phyloP scores from a whole-genome alignment of 2,888 invertebrate genomes.

The Standfussiana lucernea region DNA sequence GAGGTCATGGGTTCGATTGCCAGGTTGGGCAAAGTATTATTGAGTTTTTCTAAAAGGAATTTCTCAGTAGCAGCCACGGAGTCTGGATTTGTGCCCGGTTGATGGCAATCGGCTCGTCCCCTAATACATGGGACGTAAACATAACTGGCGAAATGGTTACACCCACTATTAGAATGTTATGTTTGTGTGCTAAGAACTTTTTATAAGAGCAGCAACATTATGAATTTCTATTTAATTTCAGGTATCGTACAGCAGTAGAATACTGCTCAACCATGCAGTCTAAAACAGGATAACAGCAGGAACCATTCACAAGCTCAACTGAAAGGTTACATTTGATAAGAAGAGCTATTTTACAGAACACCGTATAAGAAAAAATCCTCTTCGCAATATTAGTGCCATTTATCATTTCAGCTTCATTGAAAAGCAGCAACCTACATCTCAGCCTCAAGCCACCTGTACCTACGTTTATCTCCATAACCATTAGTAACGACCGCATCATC shows the following conservation, averaged over 20 bases:
- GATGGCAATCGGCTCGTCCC: not conserved
- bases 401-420: conserved; percentile 41
- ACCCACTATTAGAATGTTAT: no score
- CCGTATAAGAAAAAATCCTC: not conserved
- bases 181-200: not conserved
- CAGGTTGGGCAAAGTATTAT: not conserved
- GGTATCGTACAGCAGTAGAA: not conserved
- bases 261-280: not conserved
- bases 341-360: not conserved
- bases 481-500: conserved; percentile 49
- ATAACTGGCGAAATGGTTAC: not conserved
- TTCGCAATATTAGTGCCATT: conserved; percentile 39
- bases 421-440: conserved; percentile 5
- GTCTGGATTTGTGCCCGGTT: not conserved
- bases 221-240: not conserved
- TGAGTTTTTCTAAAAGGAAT: not conserved
- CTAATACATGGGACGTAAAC: not conserved
- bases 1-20: not conserved
- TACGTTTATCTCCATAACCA: conserved; percentile 29
- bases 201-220: not conserved
- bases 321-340: not conserved
- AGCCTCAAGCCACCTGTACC: conserved; percentile 6
- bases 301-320: not conserved
- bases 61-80: not conserved
- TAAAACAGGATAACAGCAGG: not conserved